Evolutionary conservation across 2,113 vertebrate species (phyloP).

Genomic region (Puffinus mauretanicus): DNA sequence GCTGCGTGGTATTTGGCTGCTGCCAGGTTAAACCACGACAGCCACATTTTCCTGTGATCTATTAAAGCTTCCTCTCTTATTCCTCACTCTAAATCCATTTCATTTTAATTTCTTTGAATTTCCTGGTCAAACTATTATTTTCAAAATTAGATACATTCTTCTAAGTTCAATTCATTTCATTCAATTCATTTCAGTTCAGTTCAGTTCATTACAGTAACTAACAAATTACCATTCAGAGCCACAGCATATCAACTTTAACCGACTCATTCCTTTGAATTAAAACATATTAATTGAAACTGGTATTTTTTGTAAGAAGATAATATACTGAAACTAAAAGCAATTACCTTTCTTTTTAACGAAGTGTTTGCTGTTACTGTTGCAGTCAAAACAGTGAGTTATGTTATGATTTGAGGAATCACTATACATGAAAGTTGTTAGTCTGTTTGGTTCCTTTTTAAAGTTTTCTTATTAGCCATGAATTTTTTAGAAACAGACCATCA

Average conservation of each 20-base stretch:
- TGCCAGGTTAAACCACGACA: too few relatives aligned
- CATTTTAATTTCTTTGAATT: constrained; percentile 15
- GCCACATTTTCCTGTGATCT: background rate
- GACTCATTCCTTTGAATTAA: constrained; percentile 22
- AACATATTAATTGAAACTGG: constrained; percentile 1
- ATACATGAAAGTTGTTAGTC: background rate
- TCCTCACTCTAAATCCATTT: background rate
- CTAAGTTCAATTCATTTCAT: background rate
- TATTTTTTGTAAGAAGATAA: background rate
- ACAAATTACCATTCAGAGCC: constrained; percentile 15
- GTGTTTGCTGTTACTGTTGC: background rate
- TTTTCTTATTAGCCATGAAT: background rate
- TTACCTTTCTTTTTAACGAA: constrained; percentile 15
- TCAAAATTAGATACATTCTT: background rate
- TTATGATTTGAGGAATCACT: background rate
- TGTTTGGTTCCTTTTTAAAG: background rate
- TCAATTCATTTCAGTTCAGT: background rate
- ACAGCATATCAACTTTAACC: background rate
- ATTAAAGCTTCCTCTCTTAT: background rate
- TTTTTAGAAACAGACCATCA: background rate
- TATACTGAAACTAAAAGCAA: background rate
- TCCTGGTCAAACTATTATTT: constrained; percentile 12
- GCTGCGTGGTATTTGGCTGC: too few relatives aligned
- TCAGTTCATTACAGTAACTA: background rate
- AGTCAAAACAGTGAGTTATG: background rate